These are phyloP conservation scores for Centropus unirufus DNA, from an alignment of 2,113 vertebrate species.

Conservation along the genomic window DNA sequence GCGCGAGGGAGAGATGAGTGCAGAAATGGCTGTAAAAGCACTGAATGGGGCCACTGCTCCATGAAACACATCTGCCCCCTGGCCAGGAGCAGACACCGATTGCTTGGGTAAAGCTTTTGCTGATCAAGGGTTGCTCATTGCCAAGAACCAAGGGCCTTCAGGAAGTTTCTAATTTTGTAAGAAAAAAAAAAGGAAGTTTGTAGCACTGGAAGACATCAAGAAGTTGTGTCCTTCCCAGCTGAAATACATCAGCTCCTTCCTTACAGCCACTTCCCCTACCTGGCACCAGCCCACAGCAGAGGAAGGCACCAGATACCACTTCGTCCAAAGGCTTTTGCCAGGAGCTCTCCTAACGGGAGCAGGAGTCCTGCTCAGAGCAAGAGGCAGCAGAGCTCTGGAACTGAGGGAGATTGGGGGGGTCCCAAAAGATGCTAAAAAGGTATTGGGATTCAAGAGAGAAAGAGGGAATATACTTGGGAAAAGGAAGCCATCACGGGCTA, in stretches of 20 bases:
- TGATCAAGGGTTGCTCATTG: neutral
- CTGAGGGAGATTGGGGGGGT: fast-evolving
- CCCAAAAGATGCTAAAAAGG: no score
- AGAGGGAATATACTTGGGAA: neutral
- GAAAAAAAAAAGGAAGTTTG: neutral
- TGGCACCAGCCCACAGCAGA: neutral
- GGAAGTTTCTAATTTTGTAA: neutral
- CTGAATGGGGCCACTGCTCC: neutral
- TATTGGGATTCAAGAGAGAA: neutral
- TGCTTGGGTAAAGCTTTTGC: neutral
- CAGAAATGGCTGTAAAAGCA: neutral
- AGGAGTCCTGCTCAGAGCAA: neutral
- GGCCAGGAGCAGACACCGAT: neutral
- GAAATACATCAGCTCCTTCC: neutral
- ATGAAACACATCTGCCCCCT: neutral
- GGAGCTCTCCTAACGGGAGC: neutral
- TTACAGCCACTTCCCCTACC: neutral
- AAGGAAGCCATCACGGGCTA: neutral
- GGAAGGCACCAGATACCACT: neutral
- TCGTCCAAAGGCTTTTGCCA: neutral
- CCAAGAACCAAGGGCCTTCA: neutral
- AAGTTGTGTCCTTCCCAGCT: neutral
- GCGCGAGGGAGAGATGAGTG: neutral
- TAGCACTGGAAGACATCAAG: neutral
- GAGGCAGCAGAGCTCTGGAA: neutral